Base-by-base conservation (phyloP, 2,888 invertebrate species). In the Cremastinae sp. region DNA sequence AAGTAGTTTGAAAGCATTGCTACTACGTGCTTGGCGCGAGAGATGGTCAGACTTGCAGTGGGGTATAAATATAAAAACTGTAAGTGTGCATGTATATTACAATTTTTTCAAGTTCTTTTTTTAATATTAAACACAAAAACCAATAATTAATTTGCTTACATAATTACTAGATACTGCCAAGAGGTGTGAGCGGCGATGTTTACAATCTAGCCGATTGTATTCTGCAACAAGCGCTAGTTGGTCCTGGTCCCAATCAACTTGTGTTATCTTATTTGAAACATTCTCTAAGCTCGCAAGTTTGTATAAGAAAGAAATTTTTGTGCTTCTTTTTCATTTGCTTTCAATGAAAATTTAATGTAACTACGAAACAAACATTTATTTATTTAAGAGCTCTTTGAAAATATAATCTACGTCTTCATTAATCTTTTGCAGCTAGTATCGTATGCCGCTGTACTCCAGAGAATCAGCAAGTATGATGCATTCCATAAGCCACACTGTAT, bases 61-160 rank as follows among this genome's bases (percentile, higher is more conserved):
- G 98, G 97, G 97, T 43, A 97, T 97, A 81, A 96, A 97, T 86
- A 96, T 98, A 69, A 98, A 98, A 92, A 96, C 96, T n/a, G 96
- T 94, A 85, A 90, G 90, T 28, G 2, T 3, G 2, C 28, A 28
- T 28, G 5, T 28, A 28, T 5, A 28, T 28, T 28, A 3, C 5
- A 28, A 28, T 0, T 0, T 18, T 8, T 12, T 14, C 5, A 3
- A 3, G 3, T 47, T 12, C 4, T 7, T 20, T 16, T 9, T 5
- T 10, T 10, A 9, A 51, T 51, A 28, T 51, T 4, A 5, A 12
- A 5, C 10, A 5, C 51, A 14, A 51, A 8, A 51, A 51, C n/a
- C n/a, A n/a, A 9, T 10, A 51, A 1, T 9, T 51, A 22, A 28
- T 51, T 51, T 9, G 2, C 9, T 12, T 5, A 28, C 12, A 12